Conservation (phyloP, 2,888 invertebrate genomes). For the Diabrotica balteata region DNA sequence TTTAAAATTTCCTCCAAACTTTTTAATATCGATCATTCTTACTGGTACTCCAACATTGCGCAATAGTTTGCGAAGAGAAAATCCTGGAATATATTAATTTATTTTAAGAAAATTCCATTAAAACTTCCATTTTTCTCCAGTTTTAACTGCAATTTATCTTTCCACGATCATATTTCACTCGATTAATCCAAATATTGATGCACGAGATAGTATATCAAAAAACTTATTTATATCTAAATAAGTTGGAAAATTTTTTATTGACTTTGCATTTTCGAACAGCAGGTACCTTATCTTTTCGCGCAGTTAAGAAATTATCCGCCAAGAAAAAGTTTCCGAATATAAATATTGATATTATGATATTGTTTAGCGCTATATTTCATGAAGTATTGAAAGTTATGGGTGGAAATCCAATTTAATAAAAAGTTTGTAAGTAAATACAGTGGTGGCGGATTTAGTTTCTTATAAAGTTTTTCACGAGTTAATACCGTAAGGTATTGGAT, state of each 20-base stretch:
- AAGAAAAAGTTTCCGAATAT: not conserved
- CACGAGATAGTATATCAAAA: not conserved
- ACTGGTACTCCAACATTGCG: too few species aligned
- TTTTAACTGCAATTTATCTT: slow-evolving; percentile 1
- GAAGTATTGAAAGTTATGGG: not conserved
- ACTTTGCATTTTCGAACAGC: not conserved
- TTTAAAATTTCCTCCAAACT: too few species aligned
- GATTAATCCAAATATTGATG: slow-evolving; percentile 11
- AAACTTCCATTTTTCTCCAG: slow-evolving; percentile 1
- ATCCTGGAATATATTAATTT: not conserved
- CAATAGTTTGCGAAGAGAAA: not conserved
- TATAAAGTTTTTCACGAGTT: too few species aligned
- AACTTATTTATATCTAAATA: not conserved
- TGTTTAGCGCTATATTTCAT: slow-evolving; percentile 2
- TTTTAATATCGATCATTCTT: too few species aligned
- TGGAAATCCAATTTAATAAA: not conserved
- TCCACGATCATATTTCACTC: not conserved
- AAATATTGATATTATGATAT: slow-evolving; percentile 5
- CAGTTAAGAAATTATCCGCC: slow-evolving; percentile 1
- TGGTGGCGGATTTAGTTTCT: too few species aligned
- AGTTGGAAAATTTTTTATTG: slow-evolving; percentile 1
- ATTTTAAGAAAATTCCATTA: slow-evolving; percentile 1
- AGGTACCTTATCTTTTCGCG: slow-evolving; percentile 3
- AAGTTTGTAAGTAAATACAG: not conserved
- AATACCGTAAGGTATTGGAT: too few species aligned